phyloP scores from a whole-genome alignment of 2,888 invertebrate species.

The Bugulina stolonifera region DNA sequence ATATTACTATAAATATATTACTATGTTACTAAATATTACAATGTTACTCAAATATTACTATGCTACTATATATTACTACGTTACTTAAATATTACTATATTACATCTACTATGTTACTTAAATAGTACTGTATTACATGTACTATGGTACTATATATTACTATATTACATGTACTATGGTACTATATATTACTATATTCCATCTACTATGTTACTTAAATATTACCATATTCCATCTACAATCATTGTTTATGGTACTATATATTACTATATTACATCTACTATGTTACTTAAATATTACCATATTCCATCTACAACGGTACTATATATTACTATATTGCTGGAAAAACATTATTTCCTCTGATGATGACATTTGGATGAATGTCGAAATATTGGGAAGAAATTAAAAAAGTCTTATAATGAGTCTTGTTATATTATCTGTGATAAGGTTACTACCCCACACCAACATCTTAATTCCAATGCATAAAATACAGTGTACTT shows the following conservation, averaged over 20 bases:
- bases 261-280: background rate
- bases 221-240: no score
- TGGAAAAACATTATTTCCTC: no score
- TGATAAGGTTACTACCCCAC: no score
- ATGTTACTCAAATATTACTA: background rate
- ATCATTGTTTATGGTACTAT: background rate
- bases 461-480: no score
- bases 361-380: no score
- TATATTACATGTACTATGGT: background rate
- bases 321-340: background rate
- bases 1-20: background rate
- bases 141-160: background rate
- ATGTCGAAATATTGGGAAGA: no score
- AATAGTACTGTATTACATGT: background rate
- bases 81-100: background rate
- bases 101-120: background rate
- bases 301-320: no score
- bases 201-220: background rate
- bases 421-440: no score
- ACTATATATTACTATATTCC: background rate
- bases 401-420: no score
- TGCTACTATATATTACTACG: background rate
- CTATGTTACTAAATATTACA: background rate
- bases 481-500: no score
- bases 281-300: background rate